Conservation (phyloP, 2,113 vertebrate genomes). For the Daboia siamensis region DNA sequence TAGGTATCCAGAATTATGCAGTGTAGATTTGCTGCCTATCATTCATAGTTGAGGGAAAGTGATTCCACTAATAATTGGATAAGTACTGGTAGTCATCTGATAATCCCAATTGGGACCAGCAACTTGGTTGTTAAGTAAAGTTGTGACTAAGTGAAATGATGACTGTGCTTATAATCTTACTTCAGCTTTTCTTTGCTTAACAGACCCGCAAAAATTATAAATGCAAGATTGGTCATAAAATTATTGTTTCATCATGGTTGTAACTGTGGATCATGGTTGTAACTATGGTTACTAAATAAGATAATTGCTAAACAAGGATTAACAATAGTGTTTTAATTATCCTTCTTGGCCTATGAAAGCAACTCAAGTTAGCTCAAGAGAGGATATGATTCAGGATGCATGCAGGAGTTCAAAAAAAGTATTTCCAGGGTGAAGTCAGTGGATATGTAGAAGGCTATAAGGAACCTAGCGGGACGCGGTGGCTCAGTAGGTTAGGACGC, state of each 20-base stretch:
- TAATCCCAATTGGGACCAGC: background rate
- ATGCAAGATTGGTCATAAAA: background rate
- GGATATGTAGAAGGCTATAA: background rate
- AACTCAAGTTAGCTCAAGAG: background rate
- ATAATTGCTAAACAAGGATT: background rate
- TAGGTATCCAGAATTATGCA: background rate
- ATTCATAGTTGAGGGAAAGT: background rate
- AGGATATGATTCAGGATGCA: background rate
- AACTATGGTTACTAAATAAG: background rate
- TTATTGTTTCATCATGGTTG: background rate
- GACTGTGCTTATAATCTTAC: background rate
- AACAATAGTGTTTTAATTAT: background rate
- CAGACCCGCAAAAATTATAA: background rate
- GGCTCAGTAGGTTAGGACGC: no score
- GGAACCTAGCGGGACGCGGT: no score
- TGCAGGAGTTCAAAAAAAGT: background rate
- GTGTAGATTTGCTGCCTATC: background rate
- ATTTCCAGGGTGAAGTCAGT: background rate
- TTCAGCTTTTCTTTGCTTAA: background rate
- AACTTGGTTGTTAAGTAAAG: background rate
- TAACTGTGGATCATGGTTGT: background rate
- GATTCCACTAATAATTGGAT: background rate
- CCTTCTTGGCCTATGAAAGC: background rate
- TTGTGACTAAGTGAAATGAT: background rate
- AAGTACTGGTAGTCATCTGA: background rate